Conservation (phyloP, 2,113 vertebrate genomes). For the Apaloderma vittatum region DNA sequence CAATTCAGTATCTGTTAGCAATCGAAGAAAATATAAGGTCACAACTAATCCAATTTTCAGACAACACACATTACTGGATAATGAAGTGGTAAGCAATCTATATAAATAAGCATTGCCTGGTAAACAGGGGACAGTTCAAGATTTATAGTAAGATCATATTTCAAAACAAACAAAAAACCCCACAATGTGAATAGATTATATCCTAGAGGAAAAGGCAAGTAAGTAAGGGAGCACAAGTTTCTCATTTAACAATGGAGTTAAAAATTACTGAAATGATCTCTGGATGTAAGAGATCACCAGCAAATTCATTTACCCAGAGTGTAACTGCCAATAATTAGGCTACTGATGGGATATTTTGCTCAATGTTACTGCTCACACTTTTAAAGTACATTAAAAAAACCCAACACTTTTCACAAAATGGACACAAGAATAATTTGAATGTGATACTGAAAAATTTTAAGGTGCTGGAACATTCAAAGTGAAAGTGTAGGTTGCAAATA, state of each 20-base stretch:
- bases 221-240: neutral
- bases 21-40: conserved; percentile 44
- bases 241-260: neutral
- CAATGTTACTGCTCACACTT: neutral
- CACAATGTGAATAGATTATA: neutral
- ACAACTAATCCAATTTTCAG: conserved; percentile 54
- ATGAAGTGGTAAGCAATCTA: conserved; percentile 58
- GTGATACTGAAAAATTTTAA: neutral
- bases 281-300: neutral
- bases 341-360: neutral
- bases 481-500: neutral
- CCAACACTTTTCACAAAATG: neutral
- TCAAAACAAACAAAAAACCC: neutral
- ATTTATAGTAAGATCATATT: conserved; percentile 8
- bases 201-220: neutral
- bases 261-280: neutral
- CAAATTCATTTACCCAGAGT: neutral
- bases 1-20: conserved; percentile 58
- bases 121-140: neutral
- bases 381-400: neutral
- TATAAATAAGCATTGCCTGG: conserved; percentile 15
- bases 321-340: neutral
- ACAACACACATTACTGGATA: conserved; percentile 40
- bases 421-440: neutral
- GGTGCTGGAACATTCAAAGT: neutral